These are phyloP conservation scores for Dynastes hyllus DNA, from an alignment of 2,888 invertebrate genomes.

Conservation along the genomic window DNA sequence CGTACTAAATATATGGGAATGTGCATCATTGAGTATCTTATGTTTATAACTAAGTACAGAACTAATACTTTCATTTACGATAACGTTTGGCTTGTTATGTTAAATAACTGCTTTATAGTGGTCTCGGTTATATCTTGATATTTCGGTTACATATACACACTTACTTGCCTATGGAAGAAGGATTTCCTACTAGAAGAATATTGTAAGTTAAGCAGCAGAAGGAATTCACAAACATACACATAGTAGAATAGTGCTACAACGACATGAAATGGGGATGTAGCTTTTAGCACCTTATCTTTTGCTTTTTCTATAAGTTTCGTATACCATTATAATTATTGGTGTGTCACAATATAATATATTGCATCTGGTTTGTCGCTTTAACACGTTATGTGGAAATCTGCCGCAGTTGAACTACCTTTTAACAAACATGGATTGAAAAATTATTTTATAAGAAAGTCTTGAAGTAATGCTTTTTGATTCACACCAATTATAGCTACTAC, in stretches of 20 bases:
- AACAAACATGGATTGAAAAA: too few relatives aligned
- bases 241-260: conserved; percentile 24
- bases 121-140: not conserved
- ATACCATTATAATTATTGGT: not conserved
- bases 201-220: conserved; percentile 21
- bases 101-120: not conserved
- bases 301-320: conserved; percentile 16
- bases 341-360: too few relatives aligned
- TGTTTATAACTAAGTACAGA: not conserved
- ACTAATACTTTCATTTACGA: conserved; percentile 9
- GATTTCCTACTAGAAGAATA: conserved; percentile 5
- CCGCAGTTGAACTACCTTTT: too few relatives aligned
- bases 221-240: conserved; percentile 6
- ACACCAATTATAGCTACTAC: too few relatives aligned
- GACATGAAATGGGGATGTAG: conserved; percentile 7
- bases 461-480: too few relatives aligned
- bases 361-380: too few relatives aligned
- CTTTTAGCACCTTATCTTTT: conserved; percentile 13
- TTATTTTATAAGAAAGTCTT: too few relatives aligned
- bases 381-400: too few relatives aligned
- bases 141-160: not conserved
- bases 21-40: not conserved
- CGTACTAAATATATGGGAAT: conserved; percentile 24
- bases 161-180: conserved; percentile 6
- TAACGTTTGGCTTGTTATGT: not conserved